phyloP scores from a whole-genome alignment of 2,888 invertebrate genomes.

The Conus canariensis region DNA sequence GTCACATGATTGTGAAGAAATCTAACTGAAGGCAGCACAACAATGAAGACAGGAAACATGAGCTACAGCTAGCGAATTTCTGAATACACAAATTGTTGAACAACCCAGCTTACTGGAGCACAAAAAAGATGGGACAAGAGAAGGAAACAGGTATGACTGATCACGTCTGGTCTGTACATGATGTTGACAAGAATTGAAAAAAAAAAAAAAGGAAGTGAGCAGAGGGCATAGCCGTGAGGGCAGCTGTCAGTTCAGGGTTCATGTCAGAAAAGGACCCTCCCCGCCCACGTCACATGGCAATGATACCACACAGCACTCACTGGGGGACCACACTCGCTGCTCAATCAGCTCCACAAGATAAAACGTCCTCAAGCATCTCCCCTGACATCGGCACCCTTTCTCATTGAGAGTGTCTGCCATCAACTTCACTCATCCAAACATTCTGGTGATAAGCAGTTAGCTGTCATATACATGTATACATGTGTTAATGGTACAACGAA shows the following conservation, averaged over 20 bases:
- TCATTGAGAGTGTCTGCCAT: background rate
- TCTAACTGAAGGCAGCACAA: slow-evolving; percentile 20
- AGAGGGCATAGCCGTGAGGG: background rate
- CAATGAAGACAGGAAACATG: background rate
- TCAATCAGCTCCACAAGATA: too few relatives aligned
- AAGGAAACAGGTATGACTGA: background rate
- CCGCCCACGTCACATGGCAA: too few relatives aligned
- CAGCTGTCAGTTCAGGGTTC: background rate
- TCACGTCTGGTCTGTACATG: slow-evolving; percentile 11
- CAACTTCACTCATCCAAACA: background rate
- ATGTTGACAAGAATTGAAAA: background rate
- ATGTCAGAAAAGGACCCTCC: background rate
- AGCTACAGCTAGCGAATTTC: slow-evolving; percentile 21
- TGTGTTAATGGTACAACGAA: background rate
- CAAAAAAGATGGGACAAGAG: background rate
- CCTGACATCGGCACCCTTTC: background rate
- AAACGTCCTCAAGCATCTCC: background rate
- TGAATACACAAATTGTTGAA: slow-evolving; percentile 34
- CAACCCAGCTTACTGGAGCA: slow-evolving; percentile 8
- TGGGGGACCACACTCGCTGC: too few relatives aligned
- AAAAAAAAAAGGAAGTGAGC: background rate
- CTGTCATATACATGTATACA: background rate
- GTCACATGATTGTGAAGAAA: background rate
- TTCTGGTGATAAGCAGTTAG: background rate
- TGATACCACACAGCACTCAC: too few relatives aligned